A percentile compares a stretch with the other conserved stretches of the same genome.
Evolutionary conservation across 2,113 vertebrate genomes (phyloP).

Genomic region (Prinia subflava): DNA sequence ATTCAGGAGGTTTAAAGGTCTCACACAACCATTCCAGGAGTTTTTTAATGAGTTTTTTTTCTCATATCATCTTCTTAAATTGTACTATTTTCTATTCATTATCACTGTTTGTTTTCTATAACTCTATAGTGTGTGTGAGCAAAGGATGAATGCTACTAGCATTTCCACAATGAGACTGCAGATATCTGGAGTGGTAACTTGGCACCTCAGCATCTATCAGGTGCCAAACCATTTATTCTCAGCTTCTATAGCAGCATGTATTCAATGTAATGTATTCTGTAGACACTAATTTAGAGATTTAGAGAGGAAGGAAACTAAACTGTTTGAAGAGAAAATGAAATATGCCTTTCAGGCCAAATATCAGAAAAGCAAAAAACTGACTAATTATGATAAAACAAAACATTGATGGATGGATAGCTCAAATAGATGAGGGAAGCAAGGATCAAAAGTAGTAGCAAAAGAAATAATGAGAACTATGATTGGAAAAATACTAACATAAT

Average conservation of each 20-base stretch:
- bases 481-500: neutral
- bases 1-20: neutral
- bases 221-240: neutral
- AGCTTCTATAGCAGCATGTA: neutral
- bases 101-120: slow-evolving; percentile 13
- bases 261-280: neutral
- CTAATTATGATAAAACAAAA: neutral
- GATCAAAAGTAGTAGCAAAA: neutral
- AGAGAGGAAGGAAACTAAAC: slow-evolving; percentile 17
- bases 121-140: neutral
- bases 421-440: neutral
- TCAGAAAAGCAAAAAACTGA: neutral
- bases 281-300: slow-evolving; percentile 11
- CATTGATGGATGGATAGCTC: neutral
- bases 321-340: neutral
- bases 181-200: neutral
- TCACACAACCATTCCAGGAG: neutral
- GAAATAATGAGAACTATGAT: neutral
- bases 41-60: neutral
- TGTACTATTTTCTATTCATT: neutral
- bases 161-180: neutral
- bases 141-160: neutral
- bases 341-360: neutral
- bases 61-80: neutral
- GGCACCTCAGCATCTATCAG: neutral